Base-by-base conservation (phyloP, 2,888 invertebrate species). In the Achlya flavicornis region DNA sequence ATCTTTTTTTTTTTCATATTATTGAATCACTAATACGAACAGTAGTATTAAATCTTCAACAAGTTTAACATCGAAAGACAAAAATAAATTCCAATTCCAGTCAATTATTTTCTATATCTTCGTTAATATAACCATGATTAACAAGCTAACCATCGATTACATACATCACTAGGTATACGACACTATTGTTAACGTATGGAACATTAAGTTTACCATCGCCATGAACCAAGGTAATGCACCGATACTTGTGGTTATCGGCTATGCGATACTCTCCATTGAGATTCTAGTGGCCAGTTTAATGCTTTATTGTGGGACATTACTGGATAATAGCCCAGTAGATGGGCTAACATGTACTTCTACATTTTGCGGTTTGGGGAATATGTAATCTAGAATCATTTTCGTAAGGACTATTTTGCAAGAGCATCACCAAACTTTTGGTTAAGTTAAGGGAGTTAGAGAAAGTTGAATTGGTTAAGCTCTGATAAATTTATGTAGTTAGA, bases 241-340 rank as follows among this genome's bases (percentile, higher is more conserved):
- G 66, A 68, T 66, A 66, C 68, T 58, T 79, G 79, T 71, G 79
- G 79, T 79, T 72, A 68, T 65, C 48, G 65, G 76, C 65, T 68
- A 77, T 61, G 35, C 46, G 75, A 77, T 70, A 73, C 68, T 62
- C 62, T 63, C 63, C 65, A 71, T 62, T 71, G 48, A 26, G 14
- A 57, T 33, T 58, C 53, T 53, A 57, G 16, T 67, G 66, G 53
- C 66, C 71, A 70, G 53, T 64, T 65, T 60, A 48, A 60, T 53
- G 38, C 57, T 61, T 43, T 61, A 63, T 63, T 66, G 68, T 70
- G 66, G 73, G 68, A 58, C 67, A 73, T 73, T 69, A 64, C 26
- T 66, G 41, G 57, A 48, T 66, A 73, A 61, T 60, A 61, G 58
- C 32, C 7, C 46, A 6, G n/a, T 46, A 46, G 46, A 38, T 38